A percentile compares a stretch with the other conserved stretches of the same genome.
Conservation (phyloP, 1,140 invertebrate genomes). For the Drosophila rhopaloa region DNA sequence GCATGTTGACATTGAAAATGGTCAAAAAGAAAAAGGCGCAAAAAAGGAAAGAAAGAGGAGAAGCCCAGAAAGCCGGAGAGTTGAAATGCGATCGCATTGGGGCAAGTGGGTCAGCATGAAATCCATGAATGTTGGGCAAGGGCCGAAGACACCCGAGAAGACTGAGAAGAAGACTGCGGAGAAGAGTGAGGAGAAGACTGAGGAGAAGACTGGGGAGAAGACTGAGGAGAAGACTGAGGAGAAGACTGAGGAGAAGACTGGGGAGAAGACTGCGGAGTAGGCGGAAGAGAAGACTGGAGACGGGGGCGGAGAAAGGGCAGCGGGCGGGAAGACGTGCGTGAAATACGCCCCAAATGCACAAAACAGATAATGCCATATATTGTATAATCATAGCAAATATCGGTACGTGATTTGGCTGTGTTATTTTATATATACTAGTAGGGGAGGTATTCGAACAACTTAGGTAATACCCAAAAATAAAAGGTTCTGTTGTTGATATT, state of each 20-base stretch:
- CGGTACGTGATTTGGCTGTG: slow-evolving; percentile 27
- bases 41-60: slow-evolving; percentile 28
- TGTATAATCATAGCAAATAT: slow-evolving; percentile 45
- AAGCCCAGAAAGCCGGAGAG: slow-evolving; percentile 20
- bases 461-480: slow-evolving; percentile 14
- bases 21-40: slow-evolving; percentile 24
- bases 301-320: slow-evolving; percentile 9
- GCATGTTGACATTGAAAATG: slow-evolving; percentile 73
- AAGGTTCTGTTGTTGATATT: slow-evolving; percentile 11
- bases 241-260: neutral
- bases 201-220: neutral
- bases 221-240: neutral
- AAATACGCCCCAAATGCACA: slow-evolving; percentile 56
- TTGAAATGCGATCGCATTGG: slow-evolving; percentile 75
- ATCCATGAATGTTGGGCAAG: slow-evolving; percentile 68
- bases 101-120: slow-evolving; percentile 70
- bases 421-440: slow-evolving; percentile 2
- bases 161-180: slow-evolving; percentile 7
- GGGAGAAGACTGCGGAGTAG: slow-evolving; percentile 1
- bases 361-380: slow-evolving; percentile 29
- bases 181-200: slow-evolving; percentile 4
- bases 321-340: slow-evolving; percentile 57
- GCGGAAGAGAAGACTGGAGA: neutral
- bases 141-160: slow-evolving; percentile 52
- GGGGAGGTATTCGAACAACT: neutral